phyloP scores from a whole-genome alignment of 2,113 vertebrate species.

The Dasyornis broadbenti region DNA sequence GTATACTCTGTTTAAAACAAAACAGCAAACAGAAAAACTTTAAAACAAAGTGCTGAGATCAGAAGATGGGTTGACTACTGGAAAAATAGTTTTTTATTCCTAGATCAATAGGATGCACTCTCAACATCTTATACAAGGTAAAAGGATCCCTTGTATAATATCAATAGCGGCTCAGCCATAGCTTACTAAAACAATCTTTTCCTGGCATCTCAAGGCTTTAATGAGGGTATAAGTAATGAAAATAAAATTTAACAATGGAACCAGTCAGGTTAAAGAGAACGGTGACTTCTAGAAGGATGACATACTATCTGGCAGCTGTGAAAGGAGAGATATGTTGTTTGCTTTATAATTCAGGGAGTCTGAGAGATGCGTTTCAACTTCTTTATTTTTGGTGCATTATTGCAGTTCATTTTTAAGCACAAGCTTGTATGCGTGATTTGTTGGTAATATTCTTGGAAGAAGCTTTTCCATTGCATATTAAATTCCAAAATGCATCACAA shows the following conservation, averaged over 20 bases:
- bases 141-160: constrained; percentile 72
- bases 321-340: neutral
- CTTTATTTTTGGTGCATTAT: neutral
- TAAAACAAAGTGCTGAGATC: constrained; percentile 65
- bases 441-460: constrained; percentile 24
- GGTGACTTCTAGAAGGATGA: neutral
- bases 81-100: constrained; percentile 69
- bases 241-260: constrained; percentile 51
- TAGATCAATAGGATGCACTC: constrained; percentile 77
- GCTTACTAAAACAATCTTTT: constrained; percentile 62
- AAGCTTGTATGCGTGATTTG: neutral
- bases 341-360: neutral
- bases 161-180: constrained; percentile 61
- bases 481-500: neutral
- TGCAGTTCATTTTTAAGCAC: constrained; percentile 39
- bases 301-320: neutral
- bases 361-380: neutral
- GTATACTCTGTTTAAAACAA: constrained; percentile 62
- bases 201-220: constrained; percentile 67
- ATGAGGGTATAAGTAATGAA: constrained; percentile 54
- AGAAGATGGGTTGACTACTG: constrained; percentile 60
- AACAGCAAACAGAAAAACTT: constrained; percentile 49
- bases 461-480: constrained; percentile 44
- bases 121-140: constrained; percentile 65
- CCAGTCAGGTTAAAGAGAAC: constrained; percentile 29